phyloP scores from a whole-genome alignment of 1,140 invertebrate species.

The Meloidogyne hapla region DNA sequence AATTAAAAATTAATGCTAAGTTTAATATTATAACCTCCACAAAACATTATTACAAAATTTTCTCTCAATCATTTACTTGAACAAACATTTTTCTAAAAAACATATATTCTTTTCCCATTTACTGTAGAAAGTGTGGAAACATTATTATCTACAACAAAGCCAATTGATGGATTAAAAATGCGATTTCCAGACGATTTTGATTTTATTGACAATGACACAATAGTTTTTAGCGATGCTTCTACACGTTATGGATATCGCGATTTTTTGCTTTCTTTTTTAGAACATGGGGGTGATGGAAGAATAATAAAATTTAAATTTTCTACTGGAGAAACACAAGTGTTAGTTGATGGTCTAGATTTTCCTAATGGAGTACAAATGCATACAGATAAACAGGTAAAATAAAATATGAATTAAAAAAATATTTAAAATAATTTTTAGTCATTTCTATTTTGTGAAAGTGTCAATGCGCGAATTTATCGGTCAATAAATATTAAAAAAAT shows the following conservation, averaged over 20 bases:
- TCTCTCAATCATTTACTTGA: too few species aligned
- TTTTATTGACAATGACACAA: conserved; percentile 37
- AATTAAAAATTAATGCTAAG: too few species aligned
- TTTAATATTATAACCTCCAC: too few species aligned
- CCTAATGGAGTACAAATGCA: conserved; percentile 49
- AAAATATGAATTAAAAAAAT: background rate
- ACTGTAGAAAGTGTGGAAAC: conserved; percentile 28
- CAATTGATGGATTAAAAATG: conserved; percentile 24
- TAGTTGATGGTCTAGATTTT: conserved; percentile 36
- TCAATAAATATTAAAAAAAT: background rate
- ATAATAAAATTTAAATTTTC: conserved; percentile 39
- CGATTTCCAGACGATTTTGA: conserved; percentile 38
- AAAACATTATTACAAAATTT: too few species aligned
- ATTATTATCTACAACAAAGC: conserved; percentile 21
- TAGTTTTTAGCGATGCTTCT: conserved; percentile 42
- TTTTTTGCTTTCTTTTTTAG: conserved; percentile 35
- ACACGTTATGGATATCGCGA: conserved; percentile 16
- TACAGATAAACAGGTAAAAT: conserved; percentile 28
- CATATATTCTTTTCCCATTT: background rate
- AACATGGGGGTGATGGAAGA: conserved; percentile 32
- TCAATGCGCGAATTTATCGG: conserved; percentile 20
- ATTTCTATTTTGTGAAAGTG: conserved; percentile 32
- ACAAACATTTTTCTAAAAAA: too few species aligned
- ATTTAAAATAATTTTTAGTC: conserved; percentile 17
- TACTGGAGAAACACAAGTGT: conserved; percentile 32